These are phyloP conservation scores for Silurus aristotelis DNA, from an alignment of 2,797 vertebrate genomes.

Conservation along the genomic window DNA sequence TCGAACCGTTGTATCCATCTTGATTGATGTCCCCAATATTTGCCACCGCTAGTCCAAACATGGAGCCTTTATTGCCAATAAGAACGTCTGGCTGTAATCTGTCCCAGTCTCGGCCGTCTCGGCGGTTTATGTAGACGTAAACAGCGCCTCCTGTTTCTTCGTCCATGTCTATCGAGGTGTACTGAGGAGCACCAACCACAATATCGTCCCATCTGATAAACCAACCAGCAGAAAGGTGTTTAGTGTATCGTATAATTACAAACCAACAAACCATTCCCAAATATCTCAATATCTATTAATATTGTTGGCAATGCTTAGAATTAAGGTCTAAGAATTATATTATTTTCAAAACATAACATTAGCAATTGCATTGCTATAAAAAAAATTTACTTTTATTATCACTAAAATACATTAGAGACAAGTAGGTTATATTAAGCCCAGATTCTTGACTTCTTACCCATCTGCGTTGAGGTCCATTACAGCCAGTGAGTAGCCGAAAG, in stretches of 20 bases:
- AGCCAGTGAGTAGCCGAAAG: slow-evolving; percentile 90
- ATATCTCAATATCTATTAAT: not conserved
- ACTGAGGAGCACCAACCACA: slow-evolving; percentile 88
- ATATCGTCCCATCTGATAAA: slow-evolving; percentile 89
- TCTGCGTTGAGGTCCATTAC: slow-evolving; percentile 90
- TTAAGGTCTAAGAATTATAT: not conserved
- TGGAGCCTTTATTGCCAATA: slow-evolving; percentile 82
- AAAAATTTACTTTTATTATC: no score
- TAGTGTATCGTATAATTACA: not conserved
- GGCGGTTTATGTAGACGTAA: slow-evolving; percentile 86
- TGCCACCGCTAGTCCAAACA: slow-evolving; percentile 91
- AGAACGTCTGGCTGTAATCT: slow-evolving; percentile 75
- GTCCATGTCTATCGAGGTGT: slow-evolving; percentile 76
- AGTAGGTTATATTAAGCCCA: no score
- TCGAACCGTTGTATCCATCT: slow-evolving; percentile 84
- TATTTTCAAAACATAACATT: not conserved
- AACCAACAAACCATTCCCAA: not conserved
- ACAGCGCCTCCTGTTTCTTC: slow-evolving; percentile 84
- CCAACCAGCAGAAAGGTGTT: not conserved
- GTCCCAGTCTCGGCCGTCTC: slow-evolving; percentile 75
- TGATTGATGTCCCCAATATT: slow-evolving; percentile 88
- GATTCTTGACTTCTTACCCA: slow-evolving; percentile 69
- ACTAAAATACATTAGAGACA: no score
- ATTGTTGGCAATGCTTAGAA: not conserved
- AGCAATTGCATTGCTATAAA: no score